Percentiles rank a stretch among this genome's conserved stretches.
Conservation (phyloP, 1,140 invertebrate species). For the Tribolium madens region DNA sequence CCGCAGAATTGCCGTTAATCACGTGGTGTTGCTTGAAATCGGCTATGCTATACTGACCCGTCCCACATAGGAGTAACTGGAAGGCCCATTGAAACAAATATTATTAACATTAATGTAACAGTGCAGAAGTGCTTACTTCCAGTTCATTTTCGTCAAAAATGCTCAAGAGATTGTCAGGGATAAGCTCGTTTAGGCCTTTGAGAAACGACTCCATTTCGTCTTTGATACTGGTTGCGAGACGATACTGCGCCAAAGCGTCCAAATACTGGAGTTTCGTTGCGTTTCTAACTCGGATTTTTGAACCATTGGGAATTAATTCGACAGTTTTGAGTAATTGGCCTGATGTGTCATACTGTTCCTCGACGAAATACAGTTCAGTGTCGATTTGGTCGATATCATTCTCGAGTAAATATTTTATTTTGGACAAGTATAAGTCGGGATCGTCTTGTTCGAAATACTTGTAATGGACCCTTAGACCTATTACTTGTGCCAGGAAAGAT, state of each 20-base stretch:
- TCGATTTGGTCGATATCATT: constrained; percentile 83
- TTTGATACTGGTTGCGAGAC: constrained; percentile 83
- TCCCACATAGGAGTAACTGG: constrained; percentile 90
- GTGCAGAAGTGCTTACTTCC: constrained; percentile 74
- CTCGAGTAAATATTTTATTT: constrained; percentile 93
- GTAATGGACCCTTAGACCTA: constrained; percentile 92
- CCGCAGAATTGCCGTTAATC: constrained; percentile 84
- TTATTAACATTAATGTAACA: constrained; percentile 47
- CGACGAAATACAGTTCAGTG: constrained; percentile 88
- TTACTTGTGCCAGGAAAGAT: constrained; percentile 94
- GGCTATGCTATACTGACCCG: constrained; percentile 90
- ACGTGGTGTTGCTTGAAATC: constrained; percentile 92
- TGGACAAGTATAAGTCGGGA: constrained; percentile 91
- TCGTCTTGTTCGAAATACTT: constrained; percentile 98
- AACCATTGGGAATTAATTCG: constrained; percentile 82
- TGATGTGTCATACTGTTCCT: constrained; percentile 86
- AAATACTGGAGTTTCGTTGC: constrained; percentile 86
- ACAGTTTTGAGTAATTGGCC: constrained; percentile 82
- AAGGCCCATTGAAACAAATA: constrained; percentile 64
- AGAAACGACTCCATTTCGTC: constrained; percentile 91
- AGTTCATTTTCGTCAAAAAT: constrained; percentile 97
- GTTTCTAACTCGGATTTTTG: constrained; percentile 78
- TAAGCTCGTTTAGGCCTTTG: constrained; percentile 89
- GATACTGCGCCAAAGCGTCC: constrained; percentile 90
- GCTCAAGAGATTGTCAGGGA: constrained; percentile 91